Base-by-base conservation (phyloP, 2,113 vertebrate genomes). In the Buteo buteo region DNA sequence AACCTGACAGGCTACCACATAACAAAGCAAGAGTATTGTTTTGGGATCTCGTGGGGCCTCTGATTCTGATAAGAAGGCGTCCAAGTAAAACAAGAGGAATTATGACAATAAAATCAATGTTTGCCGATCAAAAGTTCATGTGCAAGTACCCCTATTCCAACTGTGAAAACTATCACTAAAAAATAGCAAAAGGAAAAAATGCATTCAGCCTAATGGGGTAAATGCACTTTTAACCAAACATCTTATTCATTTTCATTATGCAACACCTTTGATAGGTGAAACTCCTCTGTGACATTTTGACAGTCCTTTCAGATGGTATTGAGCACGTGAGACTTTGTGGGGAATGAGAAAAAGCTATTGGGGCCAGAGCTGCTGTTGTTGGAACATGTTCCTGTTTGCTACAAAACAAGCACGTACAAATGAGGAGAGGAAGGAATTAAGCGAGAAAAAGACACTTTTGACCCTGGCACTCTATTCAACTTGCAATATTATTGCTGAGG, bases 1-100 rank as follows among this genome's bases (percentile, higher is more conserved):
- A 95, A 86, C 32, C 40, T 13, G 10, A 66, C 77, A 57, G n/a
- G 26, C 64, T 74, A 31, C 47, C 44, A 55, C 14, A 52, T 22
- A 76, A 67, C 34, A 86, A 77, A 66, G 38, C 38, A 52, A 52
- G 16, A 82, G 24, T 4, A 9, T 55, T 79, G 47, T 50, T 81
- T 50, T 17, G 74, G 29, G 31, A 81, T 64, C 44, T 89, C 29
- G 15, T 1, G 44, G 80, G 65, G 73, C 29, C 73, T 70, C 91
- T 44, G 47, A 67, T 82, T 76, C 70, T 16, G 49, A 82, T 77
- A 91, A 76, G 67, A 61, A 58, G 9, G 38, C 0, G 0, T 71
- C 90, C 94, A 95, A 96, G 70, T 89, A 81, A 91, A 96, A 91
- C 70, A 95, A 42, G 19, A 81, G 18, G 24, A 91, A 76, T 85